These are phyloP conservation scores for Cyclargus thomasi DNA, from an alignment of 1,140 invertebrate species.

Conservation along the genomic window DNA sequence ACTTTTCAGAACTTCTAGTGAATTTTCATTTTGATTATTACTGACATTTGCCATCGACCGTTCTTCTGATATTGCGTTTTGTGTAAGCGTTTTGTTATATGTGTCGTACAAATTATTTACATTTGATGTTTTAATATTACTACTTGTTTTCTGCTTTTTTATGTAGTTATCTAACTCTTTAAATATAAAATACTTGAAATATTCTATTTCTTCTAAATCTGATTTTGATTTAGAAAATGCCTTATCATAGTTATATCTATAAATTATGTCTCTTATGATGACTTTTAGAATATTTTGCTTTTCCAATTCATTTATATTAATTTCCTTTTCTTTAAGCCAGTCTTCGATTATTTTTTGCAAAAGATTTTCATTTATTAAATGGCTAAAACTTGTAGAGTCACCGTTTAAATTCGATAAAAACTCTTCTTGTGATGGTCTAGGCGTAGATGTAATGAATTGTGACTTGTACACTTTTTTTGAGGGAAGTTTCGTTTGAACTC, in stretches of 20 bases:
- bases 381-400: neutral
- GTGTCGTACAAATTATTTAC: neutral
- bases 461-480: neutral
- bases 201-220: neutral
- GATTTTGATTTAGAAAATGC: neutral
- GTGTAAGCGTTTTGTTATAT: neutral
- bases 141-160: neutral
- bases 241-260: neutral
- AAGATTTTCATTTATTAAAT: neutral
- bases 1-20: neutral
- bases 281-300: neutral
- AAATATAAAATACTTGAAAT: neutral
- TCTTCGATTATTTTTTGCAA: neutral
- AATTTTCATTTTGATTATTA: neutral
- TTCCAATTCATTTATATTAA: neutral
- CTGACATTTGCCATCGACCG: no score
- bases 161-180: neutral
- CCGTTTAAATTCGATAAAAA: neutral
- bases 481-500: neutral
- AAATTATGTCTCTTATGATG: neutral
- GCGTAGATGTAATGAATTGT: neutral
- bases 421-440: neutral
- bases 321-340: neutral
- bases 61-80: neutral
- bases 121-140: neutral